Evolutionary conservation across 2,888 invertebrate genomes (phyloP).

Genomic region (Cyclophora punctaria): DNA sequence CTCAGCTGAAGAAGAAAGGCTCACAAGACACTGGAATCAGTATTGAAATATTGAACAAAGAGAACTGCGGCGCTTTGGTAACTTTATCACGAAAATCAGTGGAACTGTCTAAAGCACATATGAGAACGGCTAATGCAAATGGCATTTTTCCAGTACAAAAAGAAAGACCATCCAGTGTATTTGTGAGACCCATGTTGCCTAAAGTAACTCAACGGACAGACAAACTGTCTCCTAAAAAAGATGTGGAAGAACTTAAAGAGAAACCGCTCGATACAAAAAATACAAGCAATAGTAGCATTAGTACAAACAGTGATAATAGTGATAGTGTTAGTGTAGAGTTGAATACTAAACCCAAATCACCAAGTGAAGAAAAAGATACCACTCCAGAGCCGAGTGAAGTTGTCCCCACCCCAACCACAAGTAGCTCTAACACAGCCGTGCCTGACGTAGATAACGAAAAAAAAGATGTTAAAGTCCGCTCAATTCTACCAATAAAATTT

Average conservation of each 20-base stretch:
- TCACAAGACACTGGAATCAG: constrained; percentile 32
- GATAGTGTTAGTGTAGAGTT: too few species aligned
- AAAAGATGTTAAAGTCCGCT: constrained; percentile 31
- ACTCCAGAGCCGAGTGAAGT: background rate
- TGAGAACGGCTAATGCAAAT: constrained; percentile 40
- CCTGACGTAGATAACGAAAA: constrained; percentile 21
- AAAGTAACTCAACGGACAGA: constrained; percentile 41
- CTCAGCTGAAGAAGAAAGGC: constrained; percentile 44
- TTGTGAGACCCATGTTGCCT: constrained; percentile 56
- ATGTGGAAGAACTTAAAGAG: constrained; percentile 58
- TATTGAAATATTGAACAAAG: constrained; percentile 49
- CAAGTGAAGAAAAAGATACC: constrained; percentile 4
- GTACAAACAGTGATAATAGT: too few species aligned
- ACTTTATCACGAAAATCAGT: constrained; percentile 52
- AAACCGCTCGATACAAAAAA: constrained; percentile 80
- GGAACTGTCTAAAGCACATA: constrained; percentile 44
- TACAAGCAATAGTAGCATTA: background rate
- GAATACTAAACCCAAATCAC: constrained; percentile 4
- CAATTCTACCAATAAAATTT: constrained; percentile 53
- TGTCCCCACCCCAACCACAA: too few species aligned
- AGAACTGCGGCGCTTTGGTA: constrained; percentile 53
- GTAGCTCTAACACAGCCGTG: constrained; percentile 1
- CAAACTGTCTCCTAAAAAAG: constrained; percentile 58
- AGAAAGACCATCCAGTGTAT: constrained; percentile 40
- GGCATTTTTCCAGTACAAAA: constrained; percentile 27